Evolutionary conservation across 2,888 invertebrate genomes (phyloP), one percentile per base, ranked within the genome.

Genomic region (Rhimphoctona megacephalus): DNA sequence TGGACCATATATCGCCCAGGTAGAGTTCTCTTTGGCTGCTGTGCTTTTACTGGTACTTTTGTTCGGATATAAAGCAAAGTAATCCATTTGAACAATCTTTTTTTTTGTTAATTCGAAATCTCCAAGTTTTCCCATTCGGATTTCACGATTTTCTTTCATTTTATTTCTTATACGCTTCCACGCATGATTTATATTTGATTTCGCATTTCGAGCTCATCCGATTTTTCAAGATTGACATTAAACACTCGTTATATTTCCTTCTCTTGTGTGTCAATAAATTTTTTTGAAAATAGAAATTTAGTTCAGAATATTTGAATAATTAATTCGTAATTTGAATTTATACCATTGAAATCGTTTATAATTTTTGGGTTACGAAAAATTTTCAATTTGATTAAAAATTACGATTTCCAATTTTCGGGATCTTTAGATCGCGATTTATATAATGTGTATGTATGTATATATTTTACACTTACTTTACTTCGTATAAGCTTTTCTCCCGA

Each of bases 41-140:
- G 43, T 57, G 64, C 74, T 70, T 49, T 72, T 86, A 83, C 83
- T 30, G 76, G 39, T 83, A 69, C 54, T 43, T 74, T 46, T 66
- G 52, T 66, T 11, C 39, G n/a, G 33, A 36, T 39, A 69, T 14
- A 39, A 39, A 39, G n/a, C 46, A 46, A 64, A 46, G 46, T 22
- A 54, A 33, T 30, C 33, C 6, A 73, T 54, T 73, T 19, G 8
- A 54, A 52, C 36, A 19, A 52, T 22, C 22, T n/a, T 14, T 52
- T 7, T 33, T 70, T 39, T 6, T 9, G 43, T 19, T 4, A 46
- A 69, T 22, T 36, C n/a, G 14, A 54, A 49, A 33, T 70, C 19
- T 30, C 19, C 8, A 30, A 39, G 25, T 30, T 30, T 30, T 49
- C 4, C 19, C 1, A 17, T 46, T 39, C 1, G 19, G 5, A 46